Evolutionary conservation across 2,797 vertebrate genomes (phyloP), one percentile per base, ranked within the genome.

Genomic region (Enteromius argenteus): DNA sequence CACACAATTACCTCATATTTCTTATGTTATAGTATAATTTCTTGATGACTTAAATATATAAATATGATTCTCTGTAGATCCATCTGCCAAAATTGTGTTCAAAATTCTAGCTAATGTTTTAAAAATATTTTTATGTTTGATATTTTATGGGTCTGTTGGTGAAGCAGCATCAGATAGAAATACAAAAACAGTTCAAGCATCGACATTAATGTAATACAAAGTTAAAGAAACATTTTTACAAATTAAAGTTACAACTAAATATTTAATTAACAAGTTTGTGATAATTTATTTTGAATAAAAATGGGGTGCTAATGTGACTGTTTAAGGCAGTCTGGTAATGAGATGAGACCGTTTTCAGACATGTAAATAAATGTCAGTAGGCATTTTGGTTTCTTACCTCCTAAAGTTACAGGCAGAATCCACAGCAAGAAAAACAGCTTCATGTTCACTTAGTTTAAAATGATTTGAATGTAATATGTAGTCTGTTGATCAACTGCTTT

Each of bases 311-410:
- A 19, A 32, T 32, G 27, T 19, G 8, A 46, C 14, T 5, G 42
- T 72, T 10, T 14, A 15, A 71, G 13, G 37, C 44, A 53, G 51
- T 53, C 53, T n/a, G 53, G 10, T 35, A 51, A 9, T 32, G 4
- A 21, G 19, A 14, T 14, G 5, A 44, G 23, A 79, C 37, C 7
- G 21, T 23, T 53, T 69, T 69, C 21, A 68, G 32, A 35, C 51
- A 27, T 21, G 1, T 3, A 67, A n/a, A 67, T 21, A 76, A 76
- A 37, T 15, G 2, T 75, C 19, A 58, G 8, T 67, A 30, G 4
- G 51, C 17, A 35, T 66, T 51, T 51, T 51, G 19, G 56, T 32
- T 86, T 37, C 82, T 86, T 73, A 86, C 85, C 79, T 56, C 68
- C 46, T 8, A 13, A 17, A 60, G 35, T 81, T 64, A 83, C 30